phyloP scores from a whole-genome alignment of 2,888 invertebrate genomes.

The Syrphus vitripennis region DNA sequence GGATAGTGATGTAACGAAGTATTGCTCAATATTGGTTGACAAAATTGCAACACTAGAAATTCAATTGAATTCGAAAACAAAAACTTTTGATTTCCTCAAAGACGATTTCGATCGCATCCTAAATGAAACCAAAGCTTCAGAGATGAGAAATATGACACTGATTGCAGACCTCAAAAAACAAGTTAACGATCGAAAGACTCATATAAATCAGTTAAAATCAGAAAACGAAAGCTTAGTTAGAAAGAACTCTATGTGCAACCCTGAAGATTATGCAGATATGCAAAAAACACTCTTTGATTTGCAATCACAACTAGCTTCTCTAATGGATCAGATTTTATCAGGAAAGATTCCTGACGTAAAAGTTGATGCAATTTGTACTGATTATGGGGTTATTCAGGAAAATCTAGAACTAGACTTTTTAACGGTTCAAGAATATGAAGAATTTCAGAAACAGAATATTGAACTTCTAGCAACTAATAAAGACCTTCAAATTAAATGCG shows the following conservation, averaged over 20 bases:
- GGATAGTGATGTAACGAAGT: constrained; percentile 75
- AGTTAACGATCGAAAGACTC: constrained; percentile 72
- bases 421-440: constrained; percentile 77
- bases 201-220: constrained; percentile 65
- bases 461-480: constrained; percentile 72
- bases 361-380: constrained; percentile 75
- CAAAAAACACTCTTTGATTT: constrained; percentile 75
- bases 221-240: constrained; percentile 55
- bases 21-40: constrained; percentile 75
- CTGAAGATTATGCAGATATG: constrained; percentile 75
- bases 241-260: constrained; percentile 66
- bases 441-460: constrained; percentile 72
- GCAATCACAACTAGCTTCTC: constrained; percentile 76
- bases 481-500: constrained; percentile 75
- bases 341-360: constrained; percentile 72
- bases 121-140: constrained; percentile 73
- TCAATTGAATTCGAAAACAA: constrained; percentile 74
- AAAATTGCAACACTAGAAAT: constrained; percentile 74
- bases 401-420: constrained; percentile 78
- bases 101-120: constrained; percentile 77
- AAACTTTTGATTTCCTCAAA: constrained; percentile 76
- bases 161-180: constrained; percentile 74
- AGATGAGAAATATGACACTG: constrained; percentile 75
- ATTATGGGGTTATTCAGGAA: constrained; percentile 78
- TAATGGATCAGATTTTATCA: constrained; percentile 75